Base-by-base conservation (phyloP, 2,113 vertebrate genomes). In the Python bivittatus region DNA sequence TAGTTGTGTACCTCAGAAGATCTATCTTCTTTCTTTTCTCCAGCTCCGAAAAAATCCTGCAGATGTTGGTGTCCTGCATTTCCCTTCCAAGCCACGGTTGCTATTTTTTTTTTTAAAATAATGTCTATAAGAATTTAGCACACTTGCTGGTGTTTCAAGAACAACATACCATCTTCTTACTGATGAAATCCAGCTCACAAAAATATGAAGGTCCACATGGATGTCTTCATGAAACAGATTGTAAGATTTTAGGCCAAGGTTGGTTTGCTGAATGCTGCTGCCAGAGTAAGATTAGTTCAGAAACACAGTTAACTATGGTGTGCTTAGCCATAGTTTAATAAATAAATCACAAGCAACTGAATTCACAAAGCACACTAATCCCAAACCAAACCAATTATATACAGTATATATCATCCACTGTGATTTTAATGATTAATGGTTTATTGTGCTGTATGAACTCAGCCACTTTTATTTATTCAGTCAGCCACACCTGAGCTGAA, bases 11-110 rank as follows among this genome's bases (percentile, higher is more conserved):
- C 48, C 7, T 48, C 48, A 48, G 48, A 6, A 48, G 48, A 48
- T 48, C 48, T 48, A 48, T 48, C 48, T 48, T 48, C 48, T 48
- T 48, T 48, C 2, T 48, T 48, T 48, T 48, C 48, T 48, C 48
- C 48, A 48, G 48, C 48, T 48, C 48, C 7, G 48, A 48, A 48
- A 48, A 95, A 92, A 95, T 90, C 38, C 92, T 89, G 92, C 94
- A 94, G 92, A 60, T 60, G 58, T 17, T 60, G 48, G 48, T 48
- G 4, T 48, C 48, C 48, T 48, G 48, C 48, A 48, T 48, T 48
- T 48, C 48, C 48, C 48, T 48, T 48, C 48, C 48, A 48, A 6
- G 48, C 48, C 48, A 87, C 85, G 44, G 84, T 87, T 91, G 90
- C 4, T 6, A 93, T 38, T 72, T n/a, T 72, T 38, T 38, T 20